These are phyloP conservation scores for Anoplius nigerrimus DNA, from an alignment of 2,888 invertebrate genomes.

Conservation along the genomic window DNA sequence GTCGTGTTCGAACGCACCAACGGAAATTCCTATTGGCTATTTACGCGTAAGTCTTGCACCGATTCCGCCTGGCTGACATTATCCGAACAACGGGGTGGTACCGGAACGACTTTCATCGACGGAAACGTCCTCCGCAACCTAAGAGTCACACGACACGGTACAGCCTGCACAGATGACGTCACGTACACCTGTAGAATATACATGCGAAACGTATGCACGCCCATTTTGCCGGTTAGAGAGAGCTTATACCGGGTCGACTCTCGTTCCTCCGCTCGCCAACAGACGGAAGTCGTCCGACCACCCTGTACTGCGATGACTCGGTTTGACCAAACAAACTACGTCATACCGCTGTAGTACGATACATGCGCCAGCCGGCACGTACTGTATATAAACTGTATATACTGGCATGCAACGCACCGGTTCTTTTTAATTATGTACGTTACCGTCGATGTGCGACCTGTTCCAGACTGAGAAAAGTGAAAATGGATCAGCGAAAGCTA, in stretches of 20 bases:
- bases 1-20: slow-evolving; percentile 97
- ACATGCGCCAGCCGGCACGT: not conserved
- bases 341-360: not conserved
- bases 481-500: slow-evolving; percentile 99
- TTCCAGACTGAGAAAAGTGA: slow-evolving; percentile 96
- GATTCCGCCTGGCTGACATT: not conserved
- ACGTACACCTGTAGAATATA: too few relatives aligned
- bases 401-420: too few relatives aligned
- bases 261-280: not conserved
- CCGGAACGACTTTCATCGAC: slow-evolving; percentile 2
- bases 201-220: too few relatives aligned
- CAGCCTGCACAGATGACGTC: too few relatives aligned
- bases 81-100: not conserved
- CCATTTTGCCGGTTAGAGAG: too few relatives aligned
- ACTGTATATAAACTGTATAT: slow-evolving; percentile 10
- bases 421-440: slow-evolving; percentile 19
- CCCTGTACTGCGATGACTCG: not conserved
- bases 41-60: slow-evolving; percentile 92
- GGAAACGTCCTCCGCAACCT: not conserved
- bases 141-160: too few relatives aligned
- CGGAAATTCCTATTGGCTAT: slow-evolving; percentile 99
- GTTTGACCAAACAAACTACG: too few relatives aligned
- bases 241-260: not conserved
- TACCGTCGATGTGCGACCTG: too few relatives aligned
- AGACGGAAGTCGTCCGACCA: not conserved